phyloP scores from a whole-genome alignment of 2,113 vertebrate genomes.

The Lipophrys pholis region DNA sequence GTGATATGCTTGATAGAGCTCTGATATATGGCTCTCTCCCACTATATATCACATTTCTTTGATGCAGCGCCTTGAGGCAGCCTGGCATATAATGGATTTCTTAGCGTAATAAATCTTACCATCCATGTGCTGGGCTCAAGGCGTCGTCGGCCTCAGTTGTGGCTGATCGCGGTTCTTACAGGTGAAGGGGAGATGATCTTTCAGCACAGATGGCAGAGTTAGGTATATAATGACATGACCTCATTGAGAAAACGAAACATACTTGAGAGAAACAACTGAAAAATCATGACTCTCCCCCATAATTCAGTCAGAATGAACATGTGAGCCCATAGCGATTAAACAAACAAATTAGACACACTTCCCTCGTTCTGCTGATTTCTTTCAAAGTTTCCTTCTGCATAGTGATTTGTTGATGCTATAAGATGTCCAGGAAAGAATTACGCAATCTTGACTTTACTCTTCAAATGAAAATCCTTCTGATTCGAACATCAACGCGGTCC shows the following conservation, averaged over 20 bases:
- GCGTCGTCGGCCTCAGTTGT: constrained; percentile 15
- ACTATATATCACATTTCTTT: constrained; percentile 63
- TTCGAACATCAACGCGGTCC: constrained; percentile 34
- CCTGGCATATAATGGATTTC: constrained; percentile 53
- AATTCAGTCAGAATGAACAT: constrained; percentile 40
- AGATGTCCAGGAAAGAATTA: constrained; percentile 42
- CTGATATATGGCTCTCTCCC: constrained; percentile 47
- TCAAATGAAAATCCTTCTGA: constrained; percentile 27
- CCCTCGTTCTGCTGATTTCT: not conserved
- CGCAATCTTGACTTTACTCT: constrained; percentile 26
- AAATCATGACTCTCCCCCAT: constrained; percentile 24
- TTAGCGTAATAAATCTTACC: constrained; percentile 64
- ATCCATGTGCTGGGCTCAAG: constrained; percentile 37
- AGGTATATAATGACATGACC: constrained; percentile 35
- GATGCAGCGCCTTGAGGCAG: constrained; percentile 49
- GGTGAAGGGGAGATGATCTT: constrained; percentile 31
- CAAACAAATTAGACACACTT: constrained; percentile 12
- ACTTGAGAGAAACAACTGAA: constrained; percentile 47
- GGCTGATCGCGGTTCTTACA: constrained; percentile 12
- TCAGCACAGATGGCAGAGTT: constrained; percentile 13
- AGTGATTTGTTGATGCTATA: constrained; percentile 15
- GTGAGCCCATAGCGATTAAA: constrained; percentile 23
- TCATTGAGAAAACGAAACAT: constrained; percentile 35
- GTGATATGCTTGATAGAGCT: constrained; percentile 41
- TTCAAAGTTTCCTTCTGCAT: constrained; percentile 6